Evolutionary conservation across 2,797 vertebrate genomes (phyloP).

Genomic region (Uromys caudimaculatus): DNA sequence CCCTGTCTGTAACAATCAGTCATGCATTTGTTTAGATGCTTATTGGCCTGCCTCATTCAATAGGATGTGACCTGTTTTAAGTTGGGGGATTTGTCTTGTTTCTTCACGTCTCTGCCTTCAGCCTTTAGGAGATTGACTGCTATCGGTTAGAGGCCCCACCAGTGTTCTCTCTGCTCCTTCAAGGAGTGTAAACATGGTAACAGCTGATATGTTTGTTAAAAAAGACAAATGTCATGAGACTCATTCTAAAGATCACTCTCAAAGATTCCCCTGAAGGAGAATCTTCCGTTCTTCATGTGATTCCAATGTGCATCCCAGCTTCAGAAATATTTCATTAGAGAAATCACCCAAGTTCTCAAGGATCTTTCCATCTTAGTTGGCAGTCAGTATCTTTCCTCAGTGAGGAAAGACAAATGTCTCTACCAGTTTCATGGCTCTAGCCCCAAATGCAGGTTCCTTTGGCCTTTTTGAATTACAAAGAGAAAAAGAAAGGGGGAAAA

Average conservation of each 20-base stretch:
- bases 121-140: not conserved
- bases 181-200: not conserved
- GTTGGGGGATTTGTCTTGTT: not conserved
- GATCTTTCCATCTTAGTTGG: not conserved
- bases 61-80: not conserved
- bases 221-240: not conserved
- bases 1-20: not conserved
- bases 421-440: not conserved
- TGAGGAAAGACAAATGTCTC: not conserved
- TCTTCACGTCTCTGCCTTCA: not conserved
- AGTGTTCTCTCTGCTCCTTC: not conserved
- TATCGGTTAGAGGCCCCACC: not conserved
- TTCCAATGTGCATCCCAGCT: not conserved
- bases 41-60: not conserved
- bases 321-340: not conserved
- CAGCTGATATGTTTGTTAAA: not conserved
- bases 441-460: not conserved
- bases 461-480: slow-evolving; percentile 8
- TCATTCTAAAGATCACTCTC: not conserved
- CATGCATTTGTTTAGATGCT: slow-evolving; percentile 5
- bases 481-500: not conserved
- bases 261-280: slow-evolving; percentile 21
- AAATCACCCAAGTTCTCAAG: slow-evolving; percentile 47
- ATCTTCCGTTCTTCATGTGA: slow-evolving; percentile 9
- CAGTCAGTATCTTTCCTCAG: not conserved